Evolutionary conservation across 2,888 invertebrate species (phyloP).

Genomic region (Thumatha senex): DNA sequence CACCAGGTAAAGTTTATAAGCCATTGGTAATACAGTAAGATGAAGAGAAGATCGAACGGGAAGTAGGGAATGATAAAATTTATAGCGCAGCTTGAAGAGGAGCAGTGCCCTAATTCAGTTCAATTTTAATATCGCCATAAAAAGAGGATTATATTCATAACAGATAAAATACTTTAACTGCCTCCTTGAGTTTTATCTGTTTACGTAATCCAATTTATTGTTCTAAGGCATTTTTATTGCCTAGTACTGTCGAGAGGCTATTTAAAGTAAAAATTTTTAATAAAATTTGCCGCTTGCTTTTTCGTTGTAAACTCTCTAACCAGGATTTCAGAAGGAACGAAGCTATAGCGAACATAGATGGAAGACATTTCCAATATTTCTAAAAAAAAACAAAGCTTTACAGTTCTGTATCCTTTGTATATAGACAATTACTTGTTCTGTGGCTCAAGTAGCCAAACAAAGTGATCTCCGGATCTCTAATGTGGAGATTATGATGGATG

Average conservation of each 20-base stretch:
- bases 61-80: not conserved
- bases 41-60: too few relatives aligned
- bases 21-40: too few relatives aligned
- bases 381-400: not conserved
- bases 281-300: not conserved
- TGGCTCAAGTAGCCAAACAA: too few relatives aligned
- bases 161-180: slow-evolving; percentile 79
- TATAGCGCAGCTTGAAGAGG: slow-evolving; percentile 1
- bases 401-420: too few relatives aligned
- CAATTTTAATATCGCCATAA: slow-evolving; percentile 70
- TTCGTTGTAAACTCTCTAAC: not conserved
- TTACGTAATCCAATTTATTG: slow-evolving; percentile 74
- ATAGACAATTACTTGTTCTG: too few relatives aligned
- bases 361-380: not conserved
- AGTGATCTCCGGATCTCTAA: too few relatives aligned
- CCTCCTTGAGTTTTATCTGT: slow-evolving; percentile 71
- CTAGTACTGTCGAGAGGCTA: slow-evolving; percentile 36
- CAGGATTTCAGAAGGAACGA: not conserved
- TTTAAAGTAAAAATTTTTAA: slow-evolving; percentile 10
- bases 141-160: slow-evolving; percentile 79
- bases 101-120: slow-evolving; percentile 40
- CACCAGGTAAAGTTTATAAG: too few relatives aligned
- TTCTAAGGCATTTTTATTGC: slow-evolving; percentile 64
- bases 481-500: too few relatives aligned
- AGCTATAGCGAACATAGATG: not conserved